Evolutionary conservation across 2,888 invertebrate species (phyloP).

Genomic region (Pheosia gnoma): DNA sequence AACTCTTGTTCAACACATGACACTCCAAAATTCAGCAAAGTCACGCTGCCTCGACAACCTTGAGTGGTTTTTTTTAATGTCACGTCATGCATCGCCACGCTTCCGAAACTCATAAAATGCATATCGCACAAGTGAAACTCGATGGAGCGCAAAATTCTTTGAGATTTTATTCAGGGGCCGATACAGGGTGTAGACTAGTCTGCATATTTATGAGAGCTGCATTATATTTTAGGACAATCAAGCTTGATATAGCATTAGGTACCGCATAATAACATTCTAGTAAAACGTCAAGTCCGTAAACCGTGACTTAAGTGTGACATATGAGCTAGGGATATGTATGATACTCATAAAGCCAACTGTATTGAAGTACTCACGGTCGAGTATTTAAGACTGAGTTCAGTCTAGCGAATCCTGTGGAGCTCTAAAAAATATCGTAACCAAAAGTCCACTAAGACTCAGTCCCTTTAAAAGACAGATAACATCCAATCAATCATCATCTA

Average conservation of each 20-base stretch:
- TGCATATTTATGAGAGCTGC: constrained; percentile 56
- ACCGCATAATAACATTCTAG: no score
- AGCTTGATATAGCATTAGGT: not conserved
- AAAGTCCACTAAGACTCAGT: no score
- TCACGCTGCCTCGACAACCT: constrained; percentile 11
- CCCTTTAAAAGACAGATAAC: no score
- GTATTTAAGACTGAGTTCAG: no score
- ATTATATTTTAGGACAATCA: constrained; percentile 19
- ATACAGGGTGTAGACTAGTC: constrained; percentile 32
- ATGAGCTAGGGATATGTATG: no score
- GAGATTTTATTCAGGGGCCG: constrained; percentile 53
- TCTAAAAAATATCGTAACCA: no score
- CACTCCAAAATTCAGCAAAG: constrained; percentile 18
- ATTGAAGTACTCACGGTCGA: no score
- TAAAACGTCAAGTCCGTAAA: no score
- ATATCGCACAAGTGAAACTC: constrained; percentile 59
- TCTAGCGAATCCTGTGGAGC: no score
- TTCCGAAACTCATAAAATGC: constrained; percentile 49
- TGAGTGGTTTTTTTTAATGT: constrained; percentile 22
- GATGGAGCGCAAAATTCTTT: constrained; percentile 56
- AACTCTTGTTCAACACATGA: constrained; percentile 15
- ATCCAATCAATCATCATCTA: no score
- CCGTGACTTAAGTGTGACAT: no score
- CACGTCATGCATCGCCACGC: constrained; percentile 18
- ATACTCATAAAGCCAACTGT: no score